Evolutionary conservation across 2,113 vertebrate genomes (phyloP), one percentile per base, ranked within the genome.

Genomic region (Nematolebias whitei): DNA sequence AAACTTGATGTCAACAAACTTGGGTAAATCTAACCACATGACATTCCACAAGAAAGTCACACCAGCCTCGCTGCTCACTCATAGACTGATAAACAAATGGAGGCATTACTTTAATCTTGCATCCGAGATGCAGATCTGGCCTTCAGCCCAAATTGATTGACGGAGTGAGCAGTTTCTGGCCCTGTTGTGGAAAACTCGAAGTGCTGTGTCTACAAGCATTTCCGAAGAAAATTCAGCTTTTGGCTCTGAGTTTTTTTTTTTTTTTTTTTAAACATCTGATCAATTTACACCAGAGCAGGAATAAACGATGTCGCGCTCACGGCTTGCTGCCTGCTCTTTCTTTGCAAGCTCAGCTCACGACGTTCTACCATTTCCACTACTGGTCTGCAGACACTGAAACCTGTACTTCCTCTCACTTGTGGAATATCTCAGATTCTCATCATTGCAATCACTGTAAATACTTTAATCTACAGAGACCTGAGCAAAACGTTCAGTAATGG

Each of bases 271-370:
- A 80, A 74, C 80, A 85, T 71, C 68, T 78, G 90, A 93, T 93
- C 91, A 91, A 78, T 93, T 93, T 93, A 90, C 92, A 92, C 92
- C 76, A 87, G 59, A 79, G 72, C 71, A 92, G 91, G 91, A 90
- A 93, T 92, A 92, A 93, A 88, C 87, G 85, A 92, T 86, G 85
- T 83, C 85, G 82, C 78, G 88, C 77, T n/a, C n/a, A n/a, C n/a
- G n/a, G 76, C 87, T 77, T 71, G 85, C 51, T 47, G 76, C 79
- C 78, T 82, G 73, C 76, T 47, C n/a, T 20, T 20, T 2, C 41
- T 84, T 43, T 84, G 85, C 91, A 67, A 39, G 62, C 67, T 92
- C 91, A 92, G 89, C 91, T 83, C 22, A 55, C 71, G 78, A 74
- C 70, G 45, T 64, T 63, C 71, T 60, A 68, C 68, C 58, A 32